Evolutionary conservation across 1,140 invertebrate species (phyloP), one percentile per base, ranked within the genome.

Genomic region (Cephus cinctus): DNA sequence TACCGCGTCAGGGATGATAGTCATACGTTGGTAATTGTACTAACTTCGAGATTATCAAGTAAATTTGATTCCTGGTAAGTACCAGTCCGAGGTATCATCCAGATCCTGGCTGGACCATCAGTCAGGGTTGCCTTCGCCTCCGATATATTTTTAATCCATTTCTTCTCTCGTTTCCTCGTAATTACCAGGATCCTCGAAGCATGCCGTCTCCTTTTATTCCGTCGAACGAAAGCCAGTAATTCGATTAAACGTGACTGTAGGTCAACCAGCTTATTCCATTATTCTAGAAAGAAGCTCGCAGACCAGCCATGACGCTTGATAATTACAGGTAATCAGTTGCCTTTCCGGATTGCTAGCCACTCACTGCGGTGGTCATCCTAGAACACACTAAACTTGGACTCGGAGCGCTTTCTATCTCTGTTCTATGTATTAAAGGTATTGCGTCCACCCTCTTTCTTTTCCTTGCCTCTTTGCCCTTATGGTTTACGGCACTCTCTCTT

Each of bases 71-170:
- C n/a, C n/a, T n/a, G n/a, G n/a, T n/a, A n/a, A n/a, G n/a, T n/a
- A n/a, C n/a, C n/a, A n/a, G n/a, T n/a, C n/a, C n/a, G n/a, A n/a
- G n/a, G n/a, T n/a, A n/a, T n/a, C n/a, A n/a, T n/a, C n/a, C n/a
- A n/a, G n/a, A n/a, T n/a, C n/a, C n/a, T n/a, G n/a, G n/a, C n/a
- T n/a, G n/a, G n/a, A n/a, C 34, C 34, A 36, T 36, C 34, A 12
- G 34, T 36, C 34, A 36, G 19, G 4, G 6, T 12, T 36, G 14
- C 34, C 34, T 36, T 36, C 34, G 34, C 15, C 8, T 18, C 34
- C 19, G 34, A 36, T 36, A 36, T 36, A 36, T 36, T 36, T 36
- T 36, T 36, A 36, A 36, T 36, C 34, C 11, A 18, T n/a, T 36
- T 36, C 34, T 36, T n/a, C 14, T 36, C 34, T 36, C 34, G 34